phyloP scores from a whole-genome alignment of 2,888 invertebrate genomes.

The Cephus rjabovi region DNA sequence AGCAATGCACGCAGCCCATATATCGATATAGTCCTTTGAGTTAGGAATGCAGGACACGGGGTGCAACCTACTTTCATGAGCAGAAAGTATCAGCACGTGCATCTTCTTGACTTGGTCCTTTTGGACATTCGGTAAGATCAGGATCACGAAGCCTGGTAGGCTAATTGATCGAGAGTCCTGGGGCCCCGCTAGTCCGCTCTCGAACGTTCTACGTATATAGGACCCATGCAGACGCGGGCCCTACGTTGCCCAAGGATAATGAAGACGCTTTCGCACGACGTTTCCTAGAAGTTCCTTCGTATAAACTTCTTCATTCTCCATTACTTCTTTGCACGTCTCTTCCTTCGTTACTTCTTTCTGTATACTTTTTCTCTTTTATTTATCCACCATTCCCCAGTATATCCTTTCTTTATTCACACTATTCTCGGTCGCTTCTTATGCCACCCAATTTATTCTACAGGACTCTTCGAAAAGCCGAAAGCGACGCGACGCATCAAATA shows the following conservation, averaged over 20 bases:
- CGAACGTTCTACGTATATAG: slow-evolving; percentile 12
- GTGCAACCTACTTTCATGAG: slow-evolving; percentile 41
- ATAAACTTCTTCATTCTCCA: neutral
- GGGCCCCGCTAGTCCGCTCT: slow-evolving; percentile 1
- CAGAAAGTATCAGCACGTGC: slow-evolving; percentile 43
- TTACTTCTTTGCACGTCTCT: slow-evolving; percentile 10
- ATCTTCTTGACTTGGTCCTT: slow-evolving; percentile 40
- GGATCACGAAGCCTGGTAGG: slow-evolving; percentile 42
- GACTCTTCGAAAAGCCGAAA: neutral
- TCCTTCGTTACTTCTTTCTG: slow-evolving; percentile 16
- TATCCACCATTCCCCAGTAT: neutral
- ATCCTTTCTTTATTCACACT: neutral
- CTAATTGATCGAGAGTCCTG: slow-evolving; percentile 56
- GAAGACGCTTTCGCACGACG: slow-evolving; percentile 56
- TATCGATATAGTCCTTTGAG: neutral
- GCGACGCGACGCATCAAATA: neutral
- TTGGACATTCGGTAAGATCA: slow-evolving; percentile 30
- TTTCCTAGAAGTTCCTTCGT: slow-evolving; percentile 44
- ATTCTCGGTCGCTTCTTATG: neutral
- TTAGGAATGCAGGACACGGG: slow-evolving; percentile 10
- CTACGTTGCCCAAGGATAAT: slow-evolving; percentile 45
- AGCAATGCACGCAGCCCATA: neutral
- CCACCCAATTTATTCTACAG: neutral
- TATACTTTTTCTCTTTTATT: slow-evolving; percentile 4
- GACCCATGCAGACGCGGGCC: slow-evolving; percentile 19